These are phyloP conservation scores for Cyrtodaria siliqua DNA, from an alignment of 2,888 invertebrate genomes.

Conservation along the genomic window DNA sequence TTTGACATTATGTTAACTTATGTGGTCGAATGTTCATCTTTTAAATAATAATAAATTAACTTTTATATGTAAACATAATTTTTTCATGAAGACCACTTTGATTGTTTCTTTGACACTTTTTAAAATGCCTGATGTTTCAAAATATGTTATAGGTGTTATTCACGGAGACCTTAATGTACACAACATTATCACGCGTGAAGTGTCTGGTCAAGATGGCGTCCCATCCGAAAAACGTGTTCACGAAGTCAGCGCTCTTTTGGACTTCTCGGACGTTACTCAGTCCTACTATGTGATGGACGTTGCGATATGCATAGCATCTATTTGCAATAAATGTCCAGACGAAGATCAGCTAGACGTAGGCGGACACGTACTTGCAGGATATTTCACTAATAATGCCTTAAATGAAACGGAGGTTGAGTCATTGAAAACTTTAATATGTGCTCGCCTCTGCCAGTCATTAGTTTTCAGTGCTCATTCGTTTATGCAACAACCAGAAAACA, in stretches of 20 bases:
- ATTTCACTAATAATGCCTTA: constrained; percentile 89
- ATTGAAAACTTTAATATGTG: too few species aligned
- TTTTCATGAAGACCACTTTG: too few species aligned
- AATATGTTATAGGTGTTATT: constrained; percentile 88
- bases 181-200: constrained; percentile 90
- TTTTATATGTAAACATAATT: too few species aligned
- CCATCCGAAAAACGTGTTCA: constrained; percentile 85
- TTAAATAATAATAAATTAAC: too few species aligned
- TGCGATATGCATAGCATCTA: constrained; percentile 93
- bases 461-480: constrained; percentile 93
- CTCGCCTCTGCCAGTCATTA: too few species aligned
- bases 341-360: constrained; percentile 84
- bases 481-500: constrained; percentile 91
- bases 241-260: constrained; percentile 91
- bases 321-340: constrained; percentile 90
- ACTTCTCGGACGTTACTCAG: constrained; percentile 92
- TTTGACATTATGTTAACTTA: too few species aligned
- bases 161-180: constrained; percentile 97
- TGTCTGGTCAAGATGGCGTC: constrained; percentile 82
- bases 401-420: constrained; percentile 89
- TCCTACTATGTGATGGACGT: constrained; percentile 93
- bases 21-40: too few species aligned
- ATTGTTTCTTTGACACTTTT: too few species aligned
- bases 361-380: constrained; percentile 89
- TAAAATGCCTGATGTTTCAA: too few species aligned